Percentiles rank a stretch among this genome's conserved stretches.
Conservation (phyloP, 2,888 invertebrate genomes). For the Ochropacha duplaris region DNA sequence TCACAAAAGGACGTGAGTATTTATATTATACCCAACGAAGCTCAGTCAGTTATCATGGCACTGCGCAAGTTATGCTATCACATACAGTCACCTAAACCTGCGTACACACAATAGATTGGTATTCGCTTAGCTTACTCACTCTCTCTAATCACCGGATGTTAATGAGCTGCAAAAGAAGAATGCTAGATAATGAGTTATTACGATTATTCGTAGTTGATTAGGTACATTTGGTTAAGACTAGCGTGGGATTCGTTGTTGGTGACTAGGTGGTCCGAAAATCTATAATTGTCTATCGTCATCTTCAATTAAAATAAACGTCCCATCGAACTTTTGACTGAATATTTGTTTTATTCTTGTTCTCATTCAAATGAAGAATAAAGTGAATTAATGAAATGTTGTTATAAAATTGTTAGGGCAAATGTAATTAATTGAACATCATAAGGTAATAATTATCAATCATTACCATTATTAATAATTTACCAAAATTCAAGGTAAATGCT, state of each 20-base stretch:
- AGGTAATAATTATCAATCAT: too few relatives aligned
- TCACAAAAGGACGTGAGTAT: slow-evolving; percentile 4
- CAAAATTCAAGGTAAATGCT: too few relatives aligned
- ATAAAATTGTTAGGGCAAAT: too few relatives aligned
- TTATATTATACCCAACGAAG: background rate
- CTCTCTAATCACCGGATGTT: slow-evolving; percentile 31
- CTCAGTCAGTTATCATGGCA: background rate
- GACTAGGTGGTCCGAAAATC: background rate
- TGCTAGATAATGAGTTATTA: slow-evolving; percentile 29
- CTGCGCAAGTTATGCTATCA: background rate
- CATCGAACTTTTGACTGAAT: background rate
- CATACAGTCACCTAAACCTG: slow-evolving; percentile 2
- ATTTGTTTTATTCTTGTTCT: background rate
- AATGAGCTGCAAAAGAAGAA: slow-evolving; percentile 21
- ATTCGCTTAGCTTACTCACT: slow-evolving; percentile 34
- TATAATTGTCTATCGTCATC: background rate
- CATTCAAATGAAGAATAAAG: too few relatives aligned
- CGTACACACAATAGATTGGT: slow-evolving; percentile 10
- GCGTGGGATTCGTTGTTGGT: slow-evolving; percentile 3
- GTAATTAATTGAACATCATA: too few relatives aligned
- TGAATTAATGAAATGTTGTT: too few relatives aligned
- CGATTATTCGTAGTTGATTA: slow-evolving; percentile 26
- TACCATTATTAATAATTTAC: too few relatives aligned
- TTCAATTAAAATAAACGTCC: background rate
- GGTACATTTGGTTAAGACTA: slow-evolving; percentile 8